A percentile compares a stretch with the other conserved stretches of the same genome.
Conservation (phyloP, 2,797 vertebrate species). For the Ptychobarbus kaznakovi region DNA sequence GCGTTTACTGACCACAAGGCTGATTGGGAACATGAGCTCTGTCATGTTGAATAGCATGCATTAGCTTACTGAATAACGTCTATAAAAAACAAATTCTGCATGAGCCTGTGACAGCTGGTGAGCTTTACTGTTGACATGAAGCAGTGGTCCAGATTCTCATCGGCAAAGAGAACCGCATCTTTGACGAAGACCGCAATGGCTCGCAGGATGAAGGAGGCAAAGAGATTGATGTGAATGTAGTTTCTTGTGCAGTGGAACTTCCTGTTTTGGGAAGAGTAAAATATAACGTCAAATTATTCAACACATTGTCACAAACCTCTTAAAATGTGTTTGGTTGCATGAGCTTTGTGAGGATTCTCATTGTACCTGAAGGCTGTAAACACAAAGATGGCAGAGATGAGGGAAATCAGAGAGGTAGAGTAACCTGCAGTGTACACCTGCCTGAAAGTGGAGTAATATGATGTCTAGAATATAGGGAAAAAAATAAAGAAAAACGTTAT, state of each 20-base stretch:
- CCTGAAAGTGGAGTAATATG: conserved; percentile 83
- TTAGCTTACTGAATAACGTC: background rate
- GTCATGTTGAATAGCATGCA: background rate
- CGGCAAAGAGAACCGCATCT: conserved; percentile 86
- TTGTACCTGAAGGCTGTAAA: conserved; percentile 79
- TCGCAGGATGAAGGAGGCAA: conserved; percentile 88
- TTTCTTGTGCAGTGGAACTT: conserved; percentile 92
- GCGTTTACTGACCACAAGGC: background rate
- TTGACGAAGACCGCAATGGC: conserved; percentile 89
- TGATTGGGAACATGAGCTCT: background rate
- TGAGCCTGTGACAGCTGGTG: conserved; percentile 9
- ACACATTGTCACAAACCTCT: background rate
- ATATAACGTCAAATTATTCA: background rate
- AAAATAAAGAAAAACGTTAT: background rate
- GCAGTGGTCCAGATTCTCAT: conserved; percentile 89
- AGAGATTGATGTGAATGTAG: conserved; percentile 93
- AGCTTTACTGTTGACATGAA: conserved; percentile 84
- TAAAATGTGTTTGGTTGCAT: background rate
- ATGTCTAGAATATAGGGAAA: conserved; percentile 73
- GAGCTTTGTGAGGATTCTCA: background rate
- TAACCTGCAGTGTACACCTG: conserved; percentile 82
- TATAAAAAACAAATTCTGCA: background rate
- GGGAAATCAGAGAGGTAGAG: conserved; percentile 80
- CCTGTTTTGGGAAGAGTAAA: conserved; percentile 66
- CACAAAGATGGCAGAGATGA: conserved; percentile 79